These are phyloP conservation scores for Ceratotherium simum DNA, from an alignment of 2,113 vertebrate genomes.

Conservation along the genomic window DNA sequence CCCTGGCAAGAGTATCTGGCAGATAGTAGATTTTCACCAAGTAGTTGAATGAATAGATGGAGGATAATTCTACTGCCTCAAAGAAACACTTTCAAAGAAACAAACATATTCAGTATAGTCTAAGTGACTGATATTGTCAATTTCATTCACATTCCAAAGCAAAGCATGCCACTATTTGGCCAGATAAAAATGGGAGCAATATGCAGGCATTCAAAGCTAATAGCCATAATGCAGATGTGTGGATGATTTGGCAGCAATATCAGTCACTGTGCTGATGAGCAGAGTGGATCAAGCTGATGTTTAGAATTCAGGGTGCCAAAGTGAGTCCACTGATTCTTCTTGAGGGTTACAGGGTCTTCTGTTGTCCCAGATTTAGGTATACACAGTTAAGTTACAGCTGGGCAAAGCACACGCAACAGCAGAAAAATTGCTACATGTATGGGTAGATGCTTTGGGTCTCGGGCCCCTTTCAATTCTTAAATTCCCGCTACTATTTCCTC, in stretches of 20 bases:
- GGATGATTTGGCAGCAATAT: background rate
- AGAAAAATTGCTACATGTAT: background rate
- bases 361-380: background rate
- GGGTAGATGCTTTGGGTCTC: background rate
- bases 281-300: background rate
- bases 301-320: background rate
- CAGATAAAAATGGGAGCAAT: background rate
- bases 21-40: background rate
- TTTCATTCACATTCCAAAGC: slow-evolving; percentile 24
- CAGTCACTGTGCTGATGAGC: background rate
- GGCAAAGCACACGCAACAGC: background rate
- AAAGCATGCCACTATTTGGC: background rate
- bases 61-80: background rate
- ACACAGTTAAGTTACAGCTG: background rate
- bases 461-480: background rate
- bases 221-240: background rate
- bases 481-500: background rate
- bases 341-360: background rate
- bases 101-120: background rate
- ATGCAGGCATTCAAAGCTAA: background rate
- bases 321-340: background rate
- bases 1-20: background rate
- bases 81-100: slow-evolving; percentile 37
- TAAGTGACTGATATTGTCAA: slow-evolving; percentile 28
- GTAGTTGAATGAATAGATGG: background rate